A percentile compares a stretch with the other conserved stretches of the same genome.
Conservation (phyloP, 2,113 vertebrate species). For the Oceanites oceanicus region DNA sequence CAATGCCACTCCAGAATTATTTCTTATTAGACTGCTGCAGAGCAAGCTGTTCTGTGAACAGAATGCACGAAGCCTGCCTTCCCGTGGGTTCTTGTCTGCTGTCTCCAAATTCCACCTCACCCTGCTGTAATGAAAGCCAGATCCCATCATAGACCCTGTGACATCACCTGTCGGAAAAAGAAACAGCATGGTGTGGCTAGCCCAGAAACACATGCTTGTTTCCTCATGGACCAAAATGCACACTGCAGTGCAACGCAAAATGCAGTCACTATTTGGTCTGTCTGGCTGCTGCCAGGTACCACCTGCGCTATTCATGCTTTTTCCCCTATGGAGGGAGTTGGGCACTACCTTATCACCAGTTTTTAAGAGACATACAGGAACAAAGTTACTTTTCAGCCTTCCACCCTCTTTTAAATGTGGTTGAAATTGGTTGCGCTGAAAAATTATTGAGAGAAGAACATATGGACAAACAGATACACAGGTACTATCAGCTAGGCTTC, state of each 20-base stretch:
- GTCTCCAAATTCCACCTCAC: not conserved
- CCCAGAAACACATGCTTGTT: not conserved
- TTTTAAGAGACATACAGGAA: not conserved
- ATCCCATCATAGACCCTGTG: not conserved
- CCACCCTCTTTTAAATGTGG: not conserved
- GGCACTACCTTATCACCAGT: not conserved
- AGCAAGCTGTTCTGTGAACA: not conserved
- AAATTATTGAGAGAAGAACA: slow-evolving; percentile 15
- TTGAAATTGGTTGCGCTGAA: not conserved
- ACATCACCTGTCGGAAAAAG: not conserved
- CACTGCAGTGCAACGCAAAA: not conserved
- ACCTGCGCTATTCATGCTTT: not conserved
- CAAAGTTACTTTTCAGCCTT: not conserved
- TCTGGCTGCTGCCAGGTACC: not conserved
- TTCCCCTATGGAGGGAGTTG: not conserved
- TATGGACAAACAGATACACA: slow-evolving; percentile 4
- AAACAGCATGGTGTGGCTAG: not conserved
- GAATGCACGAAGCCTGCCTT: not conserved
- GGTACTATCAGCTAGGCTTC: not conserved
- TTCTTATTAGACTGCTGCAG: not conserved
- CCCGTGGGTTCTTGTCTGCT: not conserved
- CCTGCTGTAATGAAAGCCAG: not conserved
- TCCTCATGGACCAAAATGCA: not conserved
- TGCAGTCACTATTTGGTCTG: not conserved
- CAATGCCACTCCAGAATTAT: not conserved